Percentiles rank a stretch among this genome's conserved stretches.
Evolutionary conservation across 2,797 vertebrate genomes (phyloP).

Genomic region (Acomys russatus): DNA sequence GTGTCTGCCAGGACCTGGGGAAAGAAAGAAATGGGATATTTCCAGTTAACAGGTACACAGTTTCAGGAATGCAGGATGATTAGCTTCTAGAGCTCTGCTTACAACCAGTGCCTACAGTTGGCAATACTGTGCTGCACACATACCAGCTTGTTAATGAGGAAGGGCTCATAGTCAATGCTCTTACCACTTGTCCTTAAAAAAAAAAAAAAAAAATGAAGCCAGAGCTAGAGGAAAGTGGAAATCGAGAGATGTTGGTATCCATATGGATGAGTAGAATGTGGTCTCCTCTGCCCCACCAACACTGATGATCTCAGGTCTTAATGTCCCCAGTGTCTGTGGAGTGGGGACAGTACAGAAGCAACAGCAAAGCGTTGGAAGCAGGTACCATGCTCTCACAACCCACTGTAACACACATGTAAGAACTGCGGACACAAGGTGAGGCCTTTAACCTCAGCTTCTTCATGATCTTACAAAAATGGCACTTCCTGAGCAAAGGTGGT

Average conservation of each 20-base stretch:
- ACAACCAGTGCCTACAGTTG: neutral
- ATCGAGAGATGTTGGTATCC: neutral
- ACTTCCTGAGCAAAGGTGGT: rapidly evolving
- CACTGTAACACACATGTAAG: neutral
- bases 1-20: neutral
- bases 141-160: neutral
- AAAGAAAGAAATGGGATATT: neutral
- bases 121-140: neutral
- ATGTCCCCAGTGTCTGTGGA: neutral
- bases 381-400: neutral
- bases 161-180: neutral
- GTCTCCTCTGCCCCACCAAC: neutral
- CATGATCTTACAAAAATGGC: neutral
- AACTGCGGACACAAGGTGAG: neutral
- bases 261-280: rapidly evolving
- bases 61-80: neutral
- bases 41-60: neutral
- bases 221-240: no score
- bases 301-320: neutral
- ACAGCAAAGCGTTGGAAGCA: neutral
- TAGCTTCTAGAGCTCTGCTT: neutral
- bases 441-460: neutral
- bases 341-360: neutral
- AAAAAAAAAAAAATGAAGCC: neutral
- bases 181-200: neutral